phyloP scores from a whole-genome alignment of 53 echinoderm and acorn worm genomes.

The Stichopus horrens region DNA sequence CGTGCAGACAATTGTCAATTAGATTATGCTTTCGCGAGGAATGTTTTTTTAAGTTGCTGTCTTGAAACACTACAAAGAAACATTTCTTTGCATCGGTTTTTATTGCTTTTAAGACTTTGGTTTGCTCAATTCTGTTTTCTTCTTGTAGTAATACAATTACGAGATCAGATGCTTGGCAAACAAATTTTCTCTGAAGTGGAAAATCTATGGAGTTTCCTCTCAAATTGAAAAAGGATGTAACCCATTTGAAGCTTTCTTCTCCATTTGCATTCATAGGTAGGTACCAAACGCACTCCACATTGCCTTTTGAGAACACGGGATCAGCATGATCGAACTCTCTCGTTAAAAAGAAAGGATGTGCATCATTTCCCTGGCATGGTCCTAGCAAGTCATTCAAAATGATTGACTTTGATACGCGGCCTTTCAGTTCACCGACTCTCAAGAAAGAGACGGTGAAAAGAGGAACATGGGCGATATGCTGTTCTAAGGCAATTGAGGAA shows the following conservation, averaged over 20 bases:
- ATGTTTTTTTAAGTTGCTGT: background rate
- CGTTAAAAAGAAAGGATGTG: background rate
- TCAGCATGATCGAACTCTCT: background rate
- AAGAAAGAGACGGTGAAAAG: background rate
- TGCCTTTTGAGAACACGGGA: background rate
- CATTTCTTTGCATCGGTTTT: background rate
- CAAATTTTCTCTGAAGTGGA: background rate
- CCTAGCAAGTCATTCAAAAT: background rate
- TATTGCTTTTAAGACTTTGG: background rate
- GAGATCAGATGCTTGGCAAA: constrained; percentile 8
- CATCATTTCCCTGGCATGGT: background rate
- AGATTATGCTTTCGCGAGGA: background rate
- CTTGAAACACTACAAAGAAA: background rate
- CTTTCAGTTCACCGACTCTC: background rate
- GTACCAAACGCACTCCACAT: background rate
- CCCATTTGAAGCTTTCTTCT: constrained; percentile 3
- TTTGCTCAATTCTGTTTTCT: background rate
- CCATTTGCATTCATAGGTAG: background rate
- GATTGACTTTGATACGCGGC: background rate
- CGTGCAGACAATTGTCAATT: background rate
- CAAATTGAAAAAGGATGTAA: constrained; percentile 1
- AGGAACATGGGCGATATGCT: background rate
- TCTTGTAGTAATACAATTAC: background rate
- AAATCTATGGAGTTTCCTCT: background rate
- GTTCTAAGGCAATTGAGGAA: background rate